These are phyloP conservation scores for Ascaphus truei DNA, from an alignment of 2,113 vertebrate genomes.

Conservation along the genomic window DNA sequence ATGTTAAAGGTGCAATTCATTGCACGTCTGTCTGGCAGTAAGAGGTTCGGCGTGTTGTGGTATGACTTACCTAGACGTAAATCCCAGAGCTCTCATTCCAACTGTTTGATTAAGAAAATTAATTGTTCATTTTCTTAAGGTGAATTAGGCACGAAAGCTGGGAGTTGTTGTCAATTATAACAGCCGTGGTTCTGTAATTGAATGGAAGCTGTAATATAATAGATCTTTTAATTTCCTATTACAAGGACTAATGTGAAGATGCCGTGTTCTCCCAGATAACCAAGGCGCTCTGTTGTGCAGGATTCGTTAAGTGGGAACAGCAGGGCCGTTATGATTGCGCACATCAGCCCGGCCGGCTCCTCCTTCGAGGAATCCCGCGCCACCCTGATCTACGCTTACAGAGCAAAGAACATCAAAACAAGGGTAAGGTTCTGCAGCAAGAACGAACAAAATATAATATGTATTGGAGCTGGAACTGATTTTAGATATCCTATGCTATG, in stretches of 20 bases:
- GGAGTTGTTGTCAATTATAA: not conserved
- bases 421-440: too few relatives aligned
- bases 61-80: not conserved
- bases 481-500: too few relatives aligned
- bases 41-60: too few relatives aligned
- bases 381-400: slow-evolving; percentile 50
- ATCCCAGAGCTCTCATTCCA: not conserved
- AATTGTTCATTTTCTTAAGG: not conserved
- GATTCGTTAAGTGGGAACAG: slow-evolving; percentile 61
- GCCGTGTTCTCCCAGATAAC: too few relatives aligned
- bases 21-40: too few relatives aligned
- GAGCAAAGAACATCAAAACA: slow-evolving; percentile 56
- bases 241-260: not conserved
- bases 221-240: not conserved
- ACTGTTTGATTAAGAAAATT: not conserved
- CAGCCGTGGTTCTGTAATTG: not conserved
- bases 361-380: slow-evolving; percentile 56
- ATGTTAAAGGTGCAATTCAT: too few relatives aligned
- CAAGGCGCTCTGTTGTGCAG: slow-evolving; percentile 24
- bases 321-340: slow-evolving; percentile 51
- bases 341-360: slow-evolving; percentile 57
- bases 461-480: too few relatives aligned
- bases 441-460: too few relatives aligned
- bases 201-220: not conserved
- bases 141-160: not conserved